phyloP scores from a whole-genome alignment of 2,797 vertebrate species.

The Eulemur mongoz region DNA sequence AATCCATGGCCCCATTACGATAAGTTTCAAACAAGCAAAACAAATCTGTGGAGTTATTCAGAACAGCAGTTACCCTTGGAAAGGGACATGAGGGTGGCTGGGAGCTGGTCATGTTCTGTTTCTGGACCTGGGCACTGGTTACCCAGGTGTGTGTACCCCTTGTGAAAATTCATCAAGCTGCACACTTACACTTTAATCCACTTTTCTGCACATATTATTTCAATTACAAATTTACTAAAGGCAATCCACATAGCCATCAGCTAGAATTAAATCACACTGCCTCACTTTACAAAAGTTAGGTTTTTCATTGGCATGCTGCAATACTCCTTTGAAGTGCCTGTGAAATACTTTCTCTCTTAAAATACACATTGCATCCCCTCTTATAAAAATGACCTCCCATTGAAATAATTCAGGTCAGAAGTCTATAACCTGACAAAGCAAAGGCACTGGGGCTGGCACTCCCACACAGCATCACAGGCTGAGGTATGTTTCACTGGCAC shows the following conservation, averaged over 20 bases:
- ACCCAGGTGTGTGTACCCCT: neutral
- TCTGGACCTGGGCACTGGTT: neutral
- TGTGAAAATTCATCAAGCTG: neutral
- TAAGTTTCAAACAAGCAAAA: neutral
- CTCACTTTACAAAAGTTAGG: neutral
- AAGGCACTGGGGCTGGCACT: neutral
- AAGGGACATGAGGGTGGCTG: neutral
- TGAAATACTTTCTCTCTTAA: neutral
- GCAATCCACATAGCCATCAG: neutral
- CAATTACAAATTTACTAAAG: neutral
- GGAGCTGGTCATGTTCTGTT: neutral
- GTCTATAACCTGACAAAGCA: neutral
- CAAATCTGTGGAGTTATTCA: neutral
- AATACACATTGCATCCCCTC: neutral
- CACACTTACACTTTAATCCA: neutral
- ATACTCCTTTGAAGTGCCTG: neutral
- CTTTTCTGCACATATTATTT: neutral
- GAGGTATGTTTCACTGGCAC: accelerated
- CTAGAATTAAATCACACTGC: neutral
- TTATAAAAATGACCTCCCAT: neutral
- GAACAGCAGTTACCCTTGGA: neutral
- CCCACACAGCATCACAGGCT: no score
- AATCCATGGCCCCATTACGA: no score
- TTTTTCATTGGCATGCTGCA: neutral
- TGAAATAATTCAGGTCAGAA: neutral